Conservation (phyloP, 1,140 invertebrate species). For the Phenacoccus solenopsis region DNA sequence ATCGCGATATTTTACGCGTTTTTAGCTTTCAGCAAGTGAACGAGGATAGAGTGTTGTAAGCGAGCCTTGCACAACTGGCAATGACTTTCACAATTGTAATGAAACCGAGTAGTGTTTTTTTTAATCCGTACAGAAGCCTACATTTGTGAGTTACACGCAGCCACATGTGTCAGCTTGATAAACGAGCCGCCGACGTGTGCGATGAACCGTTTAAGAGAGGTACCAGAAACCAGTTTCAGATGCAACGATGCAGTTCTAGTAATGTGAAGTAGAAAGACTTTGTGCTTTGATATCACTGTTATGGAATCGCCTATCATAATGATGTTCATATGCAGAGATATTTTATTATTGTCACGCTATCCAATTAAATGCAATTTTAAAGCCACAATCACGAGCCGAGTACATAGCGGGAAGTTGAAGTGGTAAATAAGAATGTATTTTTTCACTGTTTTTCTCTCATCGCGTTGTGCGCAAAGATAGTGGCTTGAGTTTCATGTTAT, state of each 20-base stretch:
- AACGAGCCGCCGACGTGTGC: neutral
- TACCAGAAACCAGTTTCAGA: neutral
- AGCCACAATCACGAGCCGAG: too few relatives aligned
- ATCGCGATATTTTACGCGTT: too few relatives aligned
- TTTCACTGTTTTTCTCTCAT: too few relatives aligned
- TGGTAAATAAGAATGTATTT: too few relatives aligned
- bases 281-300: neutral
- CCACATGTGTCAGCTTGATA: neutral
- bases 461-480: too few relatives aligned
- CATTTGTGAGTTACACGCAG: neutral
- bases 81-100: constrained; percentile 5
- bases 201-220: neutral
- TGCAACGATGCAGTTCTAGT: neutral
- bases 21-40: too few relatives aligned
- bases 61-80: neutral
- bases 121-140: neutral
- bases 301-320: too few relatives aligned
- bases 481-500: too few relatives aligned
- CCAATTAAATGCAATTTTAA: too few relatives aligned
- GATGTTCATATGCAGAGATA: too few relatives aligned
- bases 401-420: too few relatives aligned
- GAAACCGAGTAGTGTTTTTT: neutral
- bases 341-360: too few relatives aligned
- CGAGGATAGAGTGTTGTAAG: neutral
- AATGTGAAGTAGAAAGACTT: neutral